Percentiles rank a stretch among this genome's conserved stretches.
These are phyloP conservation scores for Glyphotaelius pellucidus DNA, from an alignment of 2,888 invertebrate species.

Conservation along the genomic window DNA sequence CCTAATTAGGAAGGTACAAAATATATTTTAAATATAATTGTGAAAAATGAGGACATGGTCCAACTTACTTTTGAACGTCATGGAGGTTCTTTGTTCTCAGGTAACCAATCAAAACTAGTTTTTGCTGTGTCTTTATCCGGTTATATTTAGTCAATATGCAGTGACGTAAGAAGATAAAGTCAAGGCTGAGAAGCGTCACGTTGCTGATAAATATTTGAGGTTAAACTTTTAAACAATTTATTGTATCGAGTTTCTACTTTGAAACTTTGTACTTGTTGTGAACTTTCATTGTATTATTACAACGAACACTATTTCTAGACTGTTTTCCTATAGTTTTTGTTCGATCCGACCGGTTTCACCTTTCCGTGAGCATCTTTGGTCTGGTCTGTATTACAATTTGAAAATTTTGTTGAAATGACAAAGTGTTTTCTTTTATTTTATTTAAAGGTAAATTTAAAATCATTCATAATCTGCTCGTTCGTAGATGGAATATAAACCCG, in stretches of 20 bases:
- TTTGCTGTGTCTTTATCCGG: neutral
- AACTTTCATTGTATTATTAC: neutral
- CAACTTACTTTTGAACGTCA: neutral
- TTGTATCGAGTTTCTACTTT: neutral
- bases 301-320: no score
- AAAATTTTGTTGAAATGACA: no score
- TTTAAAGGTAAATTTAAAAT: no score
- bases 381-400: no score
- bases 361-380: neutral
- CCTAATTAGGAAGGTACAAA: neutral
- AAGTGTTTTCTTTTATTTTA: no score
- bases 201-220: neutral
- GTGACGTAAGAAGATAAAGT: conserved; percentile 2
- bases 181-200: neutral
- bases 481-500: no score
- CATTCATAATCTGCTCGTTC: no score
- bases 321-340: neutral
- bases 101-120: neutral
- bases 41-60: neutral
- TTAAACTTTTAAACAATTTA: neutral
- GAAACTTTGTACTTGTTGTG: neutral
- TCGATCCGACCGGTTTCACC: neutral
- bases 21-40: neutral
- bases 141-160: neutral
- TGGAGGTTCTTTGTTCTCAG: neutral